Conservation (phyloP, 2,888 invertebrate genomes). For the Cataglyphis livida region DNA sequence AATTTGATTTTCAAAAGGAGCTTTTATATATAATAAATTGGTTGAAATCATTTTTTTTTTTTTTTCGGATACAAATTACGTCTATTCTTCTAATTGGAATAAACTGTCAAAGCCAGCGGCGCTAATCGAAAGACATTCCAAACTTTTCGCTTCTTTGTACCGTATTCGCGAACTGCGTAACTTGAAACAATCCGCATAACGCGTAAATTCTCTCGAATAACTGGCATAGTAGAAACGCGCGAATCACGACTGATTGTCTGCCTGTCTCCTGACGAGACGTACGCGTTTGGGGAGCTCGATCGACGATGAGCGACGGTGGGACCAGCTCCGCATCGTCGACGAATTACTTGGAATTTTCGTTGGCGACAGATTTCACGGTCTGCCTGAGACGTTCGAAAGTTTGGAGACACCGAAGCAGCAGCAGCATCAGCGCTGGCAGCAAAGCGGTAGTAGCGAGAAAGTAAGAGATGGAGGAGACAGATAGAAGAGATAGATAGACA, state of each 20-base stretch:
- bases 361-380: constrained; percentile 82
- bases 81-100: not conserved
- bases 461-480: constrained; percentile 60
- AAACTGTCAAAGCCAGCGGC: not conserved
- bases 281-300: constrained; percentile 54
- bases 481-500: constrained; percentile 53
- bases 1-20: not conserved
- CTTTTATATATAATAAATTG: not conserved
- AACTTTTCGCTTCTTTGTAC: constrained; percentile 23
- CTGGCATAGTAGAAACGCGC: constrained; percentile 45
- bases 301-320: constrained; percentile 54
- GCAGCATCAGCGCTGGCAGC: constrained; percentile 68
- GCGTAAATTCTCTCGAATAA: not conserved
- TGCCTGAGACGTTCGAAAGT: constrained; percentile 82
- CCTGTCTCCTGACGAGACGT: constrained; percentile 40
- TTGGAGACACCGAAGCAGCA: constrained; percentile 76
- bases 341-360: constrained; percentile 78
- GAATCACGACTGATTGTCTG: constrained; percentile 61
- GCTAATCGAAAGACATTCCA: not conserved
- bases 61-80: not conserved
- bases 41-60: not conserved
- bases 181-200: constrained; percentile 22
- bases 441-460: constrained; percentile 63
- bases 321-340: constrained; percentile 52
- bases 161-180: not conserved